Base-by-base conservation (phyloP, 2,888 invertebrate genomes). In the Andrena flavipes region DNA sequence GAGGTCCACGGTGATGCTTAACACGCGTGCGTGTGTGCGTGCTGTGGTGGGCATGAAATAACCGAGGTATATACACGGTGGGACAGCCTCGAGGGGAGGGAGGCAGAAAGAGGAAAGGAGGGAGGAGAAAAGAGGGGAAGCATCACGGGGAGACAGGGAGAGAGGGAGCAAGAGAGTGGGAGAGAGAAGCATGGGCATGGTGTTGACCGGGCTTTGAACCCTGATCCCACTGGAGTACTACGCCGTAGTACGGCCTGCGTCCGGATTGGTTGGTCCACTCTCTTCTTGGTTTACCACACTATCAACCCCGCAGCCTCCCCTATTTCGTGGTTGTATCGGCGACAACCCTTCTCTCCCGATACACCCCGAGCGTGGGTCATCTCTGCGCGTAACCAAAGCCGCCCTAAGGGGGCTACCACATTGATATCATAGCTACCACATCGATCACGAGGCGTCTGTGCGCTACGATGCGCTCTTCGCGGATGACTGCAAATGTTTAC, bases 161-260 rank as follows among this genome's bases (percentile, higher is more conserved):
- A 35, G 26, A 49, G 20, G 74, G 68, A 20, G 76, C 70, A 26
- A 42, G 23, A 56, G 56, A 54, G 72, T 29, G 80, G 80, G 80
- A 86, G 87, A 88, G 80, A 76, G 87, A 84, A 76, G 80, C 86
- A 84, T 74, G 83, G 87, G 78, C 88, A 87, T 88, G 90, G 87
- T 89, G 90, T 90, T 91, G 91, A 90, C 91, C 91, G 92, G 92
- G 91, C 92, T 92, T 91, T 92, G 92, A 92, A 91, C 92, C 88
- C 90, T 88, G 89, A 85, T 90, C 87, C 82, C 90, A 87, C 84
- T 86, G 87, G 90, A 91, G 90, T 91, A 91, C 91, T 91, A 91
- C 90, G 88, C 71, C 88, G 90, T 90, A 88, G 87, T 89, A 91
- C 86, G 85, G 84, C 84, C 82, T 80, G 74, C 74, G 80, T 70